These are phyloP conservation scores for Anisognathus igniventris DNA, from an alignment of 2,797 vertebrate species.

Conservation along the genomic window DNA sequence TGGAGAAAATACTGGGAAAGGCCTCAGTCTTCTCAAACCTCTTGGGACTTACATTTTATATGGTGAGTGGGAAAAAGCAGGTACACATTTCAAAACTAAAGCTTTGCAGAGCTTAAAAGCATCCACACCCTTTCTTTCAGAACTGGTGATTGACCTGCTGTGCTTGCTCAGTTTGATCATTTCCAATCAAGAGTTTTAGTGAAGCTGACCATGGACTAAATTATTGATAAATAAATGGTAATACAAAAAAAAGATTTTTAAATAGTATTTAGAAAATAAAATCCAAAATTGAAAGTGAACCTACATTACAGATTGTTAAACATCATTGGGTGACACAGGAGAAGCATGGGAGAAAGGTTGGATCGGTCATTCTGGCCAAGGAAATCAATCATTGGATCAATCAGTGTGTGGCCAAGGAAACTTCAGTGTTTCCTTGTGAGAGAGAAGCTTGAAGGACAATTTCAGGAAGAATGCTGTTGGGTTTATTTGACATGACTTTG, in stretches of 20 bases:
- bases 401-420: neutral
- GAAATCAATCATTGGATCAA: neutral
- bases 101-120: neutral
- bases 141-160: neutral
- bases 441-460: neutral
- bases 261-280: neutral
- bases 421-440: neutral
- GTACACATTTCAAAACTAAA: neutral
- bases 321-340: neutral
- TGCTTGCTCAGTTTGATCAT: neutral
- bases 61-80: slow-evolving; percentile 76
- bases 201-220: neutral
- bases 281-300: neutral
- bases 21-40: slow-evolving; percentile 91
- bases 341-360: neutral
- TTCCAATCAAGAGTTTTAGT: neutral
- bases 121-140: neutral
- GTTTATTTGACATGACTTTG: neutral
- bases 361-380: neutral
- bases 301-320: neutral
- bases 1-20: slow-evolving; percentile 96
- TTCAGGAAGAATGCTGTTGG: neutral
- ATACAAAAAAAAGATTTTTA: neutral
- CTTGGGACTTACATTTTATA: slow-evolving; percentile 97
- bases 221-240: neutral